Conservation (phyloP, 2,888 invertebrate species). For the Fabriciana adippe region DNA sequence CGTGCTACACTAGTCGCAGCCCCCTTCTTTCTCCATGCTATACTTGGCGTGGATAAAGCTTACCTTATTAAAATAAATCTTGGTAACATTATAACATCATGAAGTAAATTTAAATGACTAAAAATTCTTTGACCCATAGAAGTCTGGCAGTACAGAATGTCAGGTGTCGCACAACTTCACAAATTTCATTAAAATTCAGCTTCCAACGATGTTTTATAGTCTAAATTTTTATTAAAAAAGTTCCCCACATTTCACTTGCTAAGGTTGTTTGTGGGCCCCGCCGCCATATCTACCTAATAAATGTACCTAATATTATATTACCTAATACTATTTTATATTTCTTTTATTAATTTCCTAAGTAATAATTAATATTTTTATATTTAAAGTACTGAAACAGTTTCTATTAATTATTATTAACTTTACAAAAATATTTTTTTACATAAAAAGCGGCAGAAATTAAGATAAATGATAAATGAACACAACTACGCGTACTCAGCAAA, state of each 20-base stretch:
- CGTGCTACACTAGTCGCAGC: no score
- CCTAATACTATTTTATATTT: no score
- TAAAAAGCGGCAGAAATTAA: no score
- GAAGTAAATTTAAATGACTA: slow-evolving; percentile 4
- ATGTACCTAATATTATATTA: background rate
- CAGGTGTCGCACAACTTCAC: background rate
- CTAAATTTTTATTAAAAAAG: background rate
- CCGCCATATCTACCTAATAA: background rate
- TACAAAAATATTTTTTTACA: no score
- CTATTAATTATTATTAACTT: no score
- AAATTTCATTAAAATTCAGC: slow-evolving; percentile 2
- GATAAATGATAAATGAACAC: no score
- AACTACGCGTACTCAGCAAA: no score
- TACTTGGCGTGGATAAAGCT: background rate
- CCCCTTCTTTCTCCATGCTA: background rate
- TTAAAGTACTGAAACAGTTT: no score
- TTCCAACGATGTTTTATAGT: background rate
- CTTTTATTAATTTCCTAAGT: no score
- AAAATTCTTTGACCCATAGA: slow-evolving; percentile 11
- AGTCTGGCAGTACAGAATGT: background rate
- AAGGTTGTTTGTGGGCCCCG: background rate
- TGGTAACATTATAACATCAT: background rate
- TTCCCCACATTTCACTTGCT: background rate
- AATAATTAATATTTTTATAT: no score
- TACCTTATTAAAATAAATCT: background rate